Evolutionary conservation across 2,113 vertebrate genomes (phyloP).

Genomic region (Dendropsophus ebraccatus): DNA sequence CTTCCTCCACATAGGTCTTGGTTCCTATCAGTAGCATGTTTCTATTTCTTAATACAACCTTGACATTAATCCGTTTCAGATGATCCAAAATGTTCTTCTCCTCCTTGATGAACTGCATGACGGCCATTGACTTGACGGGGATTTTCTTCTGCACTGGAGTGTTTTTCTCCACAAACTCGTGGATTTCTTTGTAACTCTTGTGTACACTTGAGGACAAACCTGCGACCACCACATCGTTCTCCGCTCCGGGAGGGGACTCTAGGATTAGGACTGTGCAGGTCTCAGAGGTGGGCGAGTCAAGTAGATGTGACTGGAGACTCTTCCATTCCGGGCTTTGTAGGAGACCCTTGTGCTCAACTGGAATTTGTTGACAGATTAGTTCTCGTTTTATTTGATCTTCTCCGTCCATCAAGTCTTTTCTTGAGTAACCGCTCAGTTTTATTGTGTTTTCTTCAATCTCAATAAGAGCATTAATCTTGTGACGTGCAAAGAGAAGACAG

Average conservation of each 20-base stretch:
- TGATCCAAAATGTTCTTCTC: constrained; percentile 60
- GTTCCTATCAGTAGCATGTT: constrained; percentile 71
- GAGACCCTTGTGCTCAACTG: constrained; percentile 69
- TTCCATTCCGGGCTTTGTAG: constrained; percentile 72
- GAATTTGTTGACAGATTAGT: constrained; percentile 68
- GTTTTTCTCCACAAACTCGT: constrained; percentile 74
- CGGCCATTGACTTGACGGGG: constrained; percentile 51
- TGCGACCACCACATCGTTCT: constrained; percentile 70
- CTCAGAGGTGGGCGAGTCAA: constrained; percentile 59
- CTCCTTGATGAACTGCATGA: constrained; percentile 72
- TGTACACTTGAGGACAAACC: constrained; percentile 71
- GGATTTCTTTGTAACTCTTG: constrained; percentile 64
- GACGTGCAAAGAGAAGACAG: constrained; percentile 69
- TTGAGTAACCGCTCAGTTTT: constrained; percentile 69
- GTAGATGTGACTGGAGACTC: constrained; percentile 62
- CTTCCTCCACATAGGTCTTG: constrained; percentile 68
- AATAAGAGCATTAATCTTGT: constrained; percentile 73
- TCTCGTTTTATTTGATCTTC: constrained; percentile 70
- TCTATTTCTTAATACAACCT: constrained; percentile 61
- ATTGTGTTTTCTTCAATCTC: constrained; percentile 66
- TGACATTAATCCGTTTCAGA: constrained; percentile 66
- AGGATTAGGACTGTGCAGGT: constrained; percentile 63
- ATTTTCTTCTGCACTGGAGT: constrained; percentile 67
- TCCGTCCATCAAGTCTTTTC: constrained; percentile 70
- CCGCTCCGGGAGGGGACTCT: constrained; percentile 38